Evolutionary conservation across 2,797 vertebrate genomes (phyloP), one percentile per base, ranked within the genome.

Genomic region (Anomalospiza imberbis): DNA sequence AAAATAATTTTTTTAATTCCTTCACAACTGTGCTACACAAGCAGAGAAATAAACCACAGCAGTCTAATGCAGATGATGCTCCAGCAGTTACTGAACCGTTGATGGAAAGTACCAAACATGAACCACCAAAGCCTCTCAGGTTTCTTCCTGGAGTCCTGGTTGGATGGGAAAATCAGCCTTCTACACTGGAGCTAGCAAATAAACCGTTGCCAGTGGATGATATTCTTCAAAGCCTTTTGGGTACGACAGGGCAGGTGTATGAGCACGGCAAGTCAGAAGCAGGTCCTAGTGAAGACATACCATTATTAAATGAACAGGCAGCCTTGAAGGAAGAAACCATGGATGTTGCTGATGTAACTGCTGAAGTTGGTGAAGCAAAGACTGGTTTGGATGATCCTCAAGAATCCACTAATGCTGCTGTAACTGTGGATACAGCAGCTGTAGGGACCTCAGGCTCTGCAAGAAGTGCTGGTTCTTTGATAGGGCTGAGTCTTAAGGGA

Each of bases 91-190:
- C 83, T 95, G 98, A 99, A 91, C 97, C 98, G 0, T 88, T 98
- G 62, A 97, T 98, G 75, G 98, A 98, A 89, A 95, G 93, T 45
- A 97, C 92, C 87, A 98, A 97, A 83, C 98, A 98, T 44, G 99
- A 99, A 71, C 80, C 98, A 60, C 97, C 98, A 3, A 99, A 99
- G 93, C 99, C 99, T n/a, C 98, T 99, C 84, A 97, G 99, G 47
- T 99, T 99, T 91, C 99, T 99, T 94, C 99, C 99, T 34, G 99
- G 99, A 57, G 99, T 99, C 77, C 96, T 99, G 67, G 98, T 99
- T 65, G 99, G 99, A 61, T 99, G 98, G 98, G 99, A 99, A 87
- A 99, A 98, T 78, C 98, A 99, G n/a, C 94, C 99, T 20, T 98
- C 98, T 75, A 97, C 98, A 92, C 97, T 99, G 88, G 98, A 99